Evolutionary conservation across 1,140 invertebrate species (phyloP).

Genomic region (Tetraneura akinire): DNA sequence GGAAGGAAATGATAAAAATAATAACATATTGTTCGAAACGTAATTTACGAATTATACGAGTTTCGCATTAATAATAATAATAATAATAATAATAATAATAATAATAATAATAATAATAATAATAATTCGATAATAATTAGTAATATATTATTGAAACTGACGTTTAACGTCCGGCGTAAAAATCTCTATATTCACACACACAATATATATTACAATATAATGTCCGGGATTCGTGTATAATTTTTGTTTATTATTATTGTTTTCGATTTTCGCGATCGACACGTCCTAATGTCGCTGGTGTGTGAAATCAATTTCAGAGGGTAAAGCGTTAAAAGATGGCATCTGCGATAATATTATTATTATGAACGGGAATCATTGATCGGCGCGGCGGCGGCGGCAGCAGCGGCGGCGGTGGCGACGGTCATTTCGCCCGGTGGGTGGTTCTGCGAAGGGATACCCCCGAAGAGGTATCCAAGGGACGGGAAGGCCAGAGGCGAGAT

Average conservation of each 20-base stretch:
- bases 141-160: too few species aligned
- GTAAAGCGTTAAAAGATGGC: slow-evolving; percentile 29
- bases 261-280: background rate
- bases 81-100: too few species aligned
- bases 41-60: too few species aligned
- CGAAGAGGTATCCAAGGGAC: background rate
- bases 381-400: slow-evolving; percentile 27
- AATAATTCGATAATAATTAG: too few species aligned
- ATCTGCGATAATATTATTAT: slow-evolving; percentile 47
- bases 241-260: background rate
- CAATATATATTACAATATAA: too few species aligned
- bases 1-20: too few species aligned
- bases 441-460: background rate
- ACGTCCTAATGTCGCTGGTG: background rate
- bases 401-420: slow-evolving; percentile 28
- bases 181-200: too few species aligned
- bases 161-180: too few species aligned
- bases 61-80: too few species aligned
- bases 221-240: background rate
- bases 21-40: too few species aligned
- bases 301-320: slow-evolving; percentile 35
- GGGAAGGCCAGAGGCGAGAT: slow-evolving; percentile 41
- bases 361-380: slow-evolving; percentile 48
- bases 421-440: slow-evolving; percentile 40
- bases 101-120: too few species aligned